Percentiles rank a stretch among this genome's conserved stretches.
Conservation (phyloP, 2,113 vertebrate genomes). For the Sitta europaea region DNA sequence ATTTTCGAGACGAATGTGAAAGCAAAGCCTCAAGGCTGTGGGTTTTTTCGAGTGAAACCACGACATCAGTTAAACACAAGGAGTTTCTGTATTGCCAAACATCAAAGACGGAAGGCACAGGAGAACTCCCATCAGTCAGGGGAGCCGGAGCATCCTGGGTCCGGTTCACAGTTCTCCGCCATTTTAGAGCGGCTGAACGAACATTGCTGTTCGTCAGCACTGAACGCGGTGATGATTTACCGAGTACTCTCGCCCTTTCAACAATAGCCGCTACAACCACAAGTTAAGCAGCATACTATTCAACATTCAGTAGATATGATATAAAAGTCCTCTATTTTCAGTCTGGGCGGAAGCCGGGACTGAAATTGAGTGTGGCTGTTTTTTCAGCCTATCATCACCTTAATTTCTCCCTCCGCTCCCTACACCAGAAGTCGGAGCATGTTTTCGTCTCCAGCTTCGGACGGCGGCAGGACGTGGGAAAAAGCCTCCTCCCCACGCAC, state of each 20-base stretch:
- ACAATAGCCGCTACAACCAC: background rate
- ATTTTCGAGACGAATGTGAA: background rate
- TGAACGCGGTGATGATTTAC: fast-evolving
- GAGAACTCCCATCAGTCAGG: too few species aligned
- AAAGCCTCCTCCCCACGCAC: background rate
- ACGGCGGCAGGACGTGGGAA: fast-evolving
- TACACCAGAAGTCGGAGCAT: fast-evolving
- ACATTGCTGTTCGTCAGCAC: fast-evolving
- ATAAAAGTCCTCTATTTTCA: background rate
- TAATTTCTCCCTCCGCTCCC: fast-evolving
- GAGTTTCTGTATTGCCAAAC: background rate
- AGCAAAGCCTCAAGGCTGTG: background rate
- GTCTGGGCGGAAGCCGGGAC: fast-evolving
- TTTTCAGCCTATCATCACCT: fast-evolving
- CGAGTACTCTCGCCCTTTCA: background rate
- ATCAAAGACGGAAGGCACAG: fast-evolving
- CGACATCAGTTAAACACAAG: fast-evolving
- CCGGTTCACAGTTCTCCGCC: background rate
- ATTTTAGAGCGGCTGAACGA: background rate
- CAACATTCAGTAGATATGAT: fast-evolving
- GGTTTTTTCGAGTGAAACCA: background rate
- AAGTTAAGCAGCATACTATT: fast-evolving
- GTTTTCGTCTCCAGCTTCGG: too few species aligned
- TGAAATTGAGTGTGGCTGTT: background rate
- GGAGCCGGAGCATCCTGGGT: fast-evolving